Base-by-base conservation (phyloP, 2,797 vertebrate species). In the Muscicapa comitata region DNA sequence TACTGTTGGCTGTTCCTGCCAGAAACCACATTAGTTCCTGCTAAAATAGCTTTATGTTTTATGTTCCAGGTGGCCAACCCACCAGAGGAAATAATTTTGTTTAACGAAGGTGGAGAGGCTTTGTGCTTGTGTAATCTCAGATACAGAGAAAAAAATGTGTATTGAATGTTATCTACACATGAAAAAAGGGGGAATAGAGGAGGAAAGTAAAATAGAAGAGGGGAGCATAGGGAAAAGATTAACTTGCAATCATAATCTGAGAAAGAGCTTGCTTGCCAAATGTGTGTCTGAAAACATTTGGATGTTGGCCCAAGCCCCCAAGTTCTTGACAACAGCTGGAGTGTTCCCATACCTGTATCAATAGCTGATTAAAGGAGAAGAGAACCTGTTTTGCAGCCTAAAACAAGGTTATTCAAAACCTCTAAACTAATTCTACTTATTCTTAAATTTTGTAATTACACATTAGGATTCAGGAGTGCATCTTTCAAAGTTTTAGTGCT, bases 101-200 rank as follows among this genome's bases (percentile, higher is more conserved):
- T 92, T 91, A 95, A 84, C 59, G 8, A 95, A 89, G 86, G 94
- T 76, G 95, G 91, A 70, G 84, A 82, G 53, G 45, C 77, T 87
- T 80, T 54, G 13, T 67, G 35, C 14, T 90, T 86, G 57, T 89
- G 35, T 77, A 77, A 47, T 88, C 63, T 67, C 81, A 74, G 83
- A 58, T 81, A 65, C 7, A 19, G 73, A 87, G 57, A 86, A 94
- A 81, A 70, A 92, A 88, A 63, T 26, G 28, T 4, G 17, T 93
- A 50, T 84, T 90, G 33, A 91, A 63, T 48, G 55, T 86, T 82
- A 92, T 59, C 80, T 87, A 31, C 2, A 0, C 43, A 38, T 24
- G 57, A 59, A 73, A 62, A 91, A 84, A n/a, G 9, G 28, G 47
- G 13, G 38, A 63, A 50, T 6, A 75, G 54, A 42, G 57, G 33